Evolutionary conservation across 2,888 invertebrate species (phyloP), one percentile per base, ranked within the genome.

Genomic region (Amphipyra tragopoginis): DNA sequence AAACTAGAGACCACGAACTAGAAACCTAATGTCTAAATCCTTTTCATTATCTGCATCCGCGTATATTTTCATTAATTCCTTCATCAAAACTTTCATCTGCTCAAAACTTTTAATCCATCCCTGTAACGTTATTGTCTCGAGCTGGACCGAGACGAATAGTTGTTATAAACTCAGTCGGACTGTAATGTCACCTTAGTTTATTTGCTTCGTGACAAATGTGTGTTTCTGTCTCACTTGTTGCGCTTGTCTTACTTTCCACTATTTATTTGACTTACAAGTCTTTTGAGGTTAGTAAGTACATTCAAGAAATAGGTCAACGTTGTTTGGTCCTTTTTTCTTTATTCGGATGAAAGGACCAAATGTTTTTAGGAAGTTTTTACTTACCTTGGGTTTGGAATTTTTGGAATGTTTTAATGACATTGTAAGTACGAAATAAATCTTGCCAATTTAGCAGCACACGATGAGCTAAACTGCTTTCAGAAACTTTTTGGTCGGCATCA

Each of bases 141-240:
- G 59, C 57, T 50, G 54, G 59, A 54, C 68, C 56, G 75, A 81
- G 79, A 79, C 75, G 67, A 58, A 82, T 81, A 75, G 69, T 79
- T 73, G 77, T 82, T 81, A 76, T 77, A 80, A 81, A 79, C 67
- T 80, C 68, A 51, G 65, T 66, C 47, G 50, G 61, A 72, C 66
- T 65, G 44, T 72, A 62, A 71, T 56, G 71, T 65, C 66, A 61
- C 72, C 75, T 76, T 65, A 66, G 68, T 73, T 72, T 77, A 75
- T 82, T 76, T 75, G 62, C 63, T 45, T 50, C 54, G 67, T 53
- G 76, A 76, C 72, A 61, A 81, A 82, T 81, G 73, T 65, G 34
- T 67, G 50, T 61, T 66, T 61, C 65, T 66, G 63, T 75, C 55
- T 61, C 70, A 82, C 82, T 78, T 77, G 79, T 79, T 80, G 78